These are phyloP conservation scores for Loriculus beryllinus DNA, from an alignment of 2,797 vertebrate species.

Conservation along the genomic window DNA sequence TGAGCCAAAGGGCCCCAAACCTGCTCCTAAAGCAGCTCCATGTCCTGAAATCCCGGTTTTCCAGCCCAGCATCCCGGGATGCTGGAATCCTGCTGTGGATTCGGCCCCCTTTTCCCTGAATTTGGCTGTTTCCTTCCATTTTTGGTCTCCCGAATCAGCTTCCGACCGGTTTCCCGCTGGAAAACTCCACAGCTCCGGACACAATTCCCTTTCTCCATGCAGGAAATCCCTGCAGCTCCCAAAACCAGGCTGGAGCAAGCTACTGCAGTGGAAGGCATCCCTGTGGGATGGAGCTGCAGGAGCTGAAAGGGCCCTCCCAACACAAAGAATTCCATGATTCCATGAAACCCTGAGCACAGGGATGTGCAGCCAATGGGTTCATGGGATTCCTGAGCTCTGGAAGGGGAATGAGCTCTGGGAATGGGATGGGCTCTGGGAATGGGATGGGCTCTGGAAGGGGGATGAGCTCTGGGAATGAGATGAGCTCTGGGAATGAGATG, in stretches of 20 bases:
- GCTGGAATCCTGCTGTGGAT: neutral
- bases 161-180: neutral
- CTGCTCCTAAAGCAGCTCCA: no score
- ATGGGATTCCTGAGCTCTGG: accelerated
- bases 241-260: neutral
- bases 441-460: no score
- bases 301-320: neutral
- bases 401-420: no score
- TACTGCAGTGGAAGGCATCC: neutral
- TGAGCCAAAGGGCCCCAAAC: no score
- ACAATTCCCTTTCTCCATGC: neutral
- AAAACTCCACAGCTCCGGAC: neutral
- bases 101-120: neutral
- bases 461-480: no score
- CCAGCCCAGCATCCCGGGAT: neutral
- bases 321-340: neutral
- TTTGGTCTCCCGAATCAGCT: neutral
- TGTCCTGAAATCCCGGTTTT: neutral
- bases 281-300: neutral
- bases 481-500: no score
- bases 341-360: neutral
- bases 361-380: neutral
- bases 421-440: no score
- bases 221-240: neutral
- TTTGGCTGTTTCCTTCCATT: neutral